phyloP scores from a whole-genome alignment of 1,140 invertebrate species.

The Lordiphosa clarofinis region DNA sequence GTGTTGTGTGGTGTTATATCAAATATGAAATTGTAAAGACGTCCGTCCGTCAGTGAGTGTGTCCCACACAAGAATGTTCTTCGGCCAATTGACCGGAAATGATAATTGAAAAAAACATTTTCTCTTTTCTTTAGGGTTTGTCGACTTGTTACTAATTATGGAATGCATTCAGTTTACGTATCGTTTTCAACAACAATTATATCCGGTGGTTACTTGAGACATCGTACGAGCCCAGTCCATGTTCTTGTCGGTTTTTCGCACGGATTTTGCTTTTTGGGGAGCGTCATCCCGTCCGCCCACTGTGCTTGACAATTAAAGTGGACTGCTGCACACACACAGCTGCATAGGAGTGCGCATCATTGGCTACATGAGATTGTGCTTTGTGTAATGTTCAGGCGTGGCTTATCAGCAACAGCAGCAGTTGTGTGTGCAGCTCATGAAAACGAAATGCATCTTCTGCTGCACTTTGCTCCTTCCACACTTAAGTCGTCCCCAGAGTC shows the following conservation, averaged over 20 bases:
- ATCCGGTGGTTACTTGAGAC: slow-evolving; percentile 72
- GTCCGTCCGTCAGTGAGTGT: slow-evolving; percentile 1
- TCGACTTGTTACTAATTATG: slow-evolving; percentile 66
- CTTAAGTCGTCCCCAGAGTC: slow-evolving; percentile 26
- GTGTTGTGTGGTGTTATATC: neutral
- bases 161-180: slow-evolving; percentile 70
- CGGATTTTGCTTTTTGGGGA: slow-evolving; percentile 30
- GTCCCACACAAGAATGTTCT: slow-evolving; percentile 7
- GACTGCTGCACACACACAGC: neutral
- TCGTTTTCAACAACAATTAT: slow-evolving; percentile 68
- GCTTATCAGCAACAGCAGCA: slow-evolving; percentile 54
- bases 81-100: slow-evolving; percentile 63
- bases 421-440: slow-evolving; percentile 5
- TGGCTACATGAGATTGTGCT: slow-evolving; percentile 9
- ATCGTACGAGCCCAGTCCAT: slow-evolving; percentile 12
- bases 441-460: slow-evolving; percentile 28
- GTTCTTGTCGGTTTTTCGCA: slow-evolving; percentile 26
- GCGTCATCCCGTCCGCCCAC: no score
- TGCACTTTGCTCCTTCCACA: slow-evolving; percentile 34
- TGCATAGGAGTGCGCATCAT: neutral
- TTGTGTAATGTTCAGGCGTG: slow-evolving; percentile 51
- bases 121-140: slow-evolving; percentile 50
- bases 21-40: slow-evolving; percentile 13
- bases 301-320: slow-evolving; percentile 19
- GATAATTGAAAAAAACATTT: slow-evolving; percentile 73